phyloP scores from a whole-genome alignment of 1,140 invertebrate species.

The Hyles euphorbiae region DNA sequence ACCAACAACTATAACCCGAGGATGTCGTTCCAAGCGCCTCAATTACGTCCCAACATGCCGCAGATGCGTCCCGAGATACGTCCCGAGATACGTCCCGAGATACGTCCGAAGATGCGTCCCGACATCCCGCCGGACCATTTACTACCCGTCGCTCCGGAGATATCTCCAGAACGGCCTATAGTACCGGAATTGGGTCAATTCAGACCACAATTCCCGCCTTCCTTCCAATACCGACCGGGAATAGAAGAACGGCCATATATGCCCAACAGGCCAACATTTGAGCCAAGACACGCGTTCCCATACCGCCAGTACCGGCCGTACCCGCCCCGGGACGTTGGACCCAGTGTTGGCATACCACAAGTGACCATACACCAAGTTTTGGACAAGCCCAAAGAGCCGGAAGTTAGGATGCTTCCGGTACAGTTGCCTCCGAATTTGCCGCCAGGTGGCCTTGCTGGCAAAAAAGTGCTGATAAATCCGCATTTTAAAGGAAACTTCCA shows the following conservation, averaged over 20 bases:
- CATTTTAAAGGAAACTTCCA: conserved; percentile 68
- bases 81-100: conserved; percentile 23
- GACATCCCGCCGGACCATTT: conserved; percentile 18
- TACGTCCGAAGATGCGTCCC: conserved; percentile 22
- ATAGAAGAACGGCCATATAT: conserved; percentile 12
- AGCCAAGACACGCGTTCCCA: conserved; percentile 36
- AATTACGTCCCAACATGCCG: neutral
- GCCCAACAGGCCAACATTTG: conserved; percentile 29
- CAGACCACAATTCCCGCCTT: conserved; percentile 13
- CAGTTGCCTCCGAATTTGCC: conserved; percentile 45
- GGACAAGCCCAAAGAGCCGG: conserved; percentile 32
- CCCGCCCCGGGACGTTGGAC: conserved; percentile 28
- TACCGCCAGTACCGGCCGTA: conserved; percentile 28
- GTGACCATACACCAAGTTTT: conserved; percentile 42
- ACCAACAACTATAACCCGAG: too few species aligned
- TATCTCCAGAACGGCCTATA: conserved; percentile 29
- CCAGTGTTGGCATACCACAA: conserved; percentile 28
- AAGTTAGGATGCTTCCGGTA: conserved; percentile 63
- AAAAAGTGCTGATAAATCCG: conserved; percentile 67
- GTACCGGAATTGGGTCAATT: conserved; percentile 24
- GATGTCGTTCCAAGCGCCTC: too few species aligned
- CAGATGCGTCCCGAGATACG: conserved; percentile 22
- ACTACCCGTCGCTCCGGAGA: conserved; percentile 20
- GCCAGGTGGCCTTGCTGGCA: conserved; percentile 50
- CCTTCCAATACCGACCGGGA: conserved; percentile 25